A percentile compares a stretch with the other conserved stretches of the same genome.
These are phyloP conservation scores for Pontoporia blainvillei DNA, from an alignment of 2,113 vertebrate genomes.

Conservation along the genomic window DNA sequence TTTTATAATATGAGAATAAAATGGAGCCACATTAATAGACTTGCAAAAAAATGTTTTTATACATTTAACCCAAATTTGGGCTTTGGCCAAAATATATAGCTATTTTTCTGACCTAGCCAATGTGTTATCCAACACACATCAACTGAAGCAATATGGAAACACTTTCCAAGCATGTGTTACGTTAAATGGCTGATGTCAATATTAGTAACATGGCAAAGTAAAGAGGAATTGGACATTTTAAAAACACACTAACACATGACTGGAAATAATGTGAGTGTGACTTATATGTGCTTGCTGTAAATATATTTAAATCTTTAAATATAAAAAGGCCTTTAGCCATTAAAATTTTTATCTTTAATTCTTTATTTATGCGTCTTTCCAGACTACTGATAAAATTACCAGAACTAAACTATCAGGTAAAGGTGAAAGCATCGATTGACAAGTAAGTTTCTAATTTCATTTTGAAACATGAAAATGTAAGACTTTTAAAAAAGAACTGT, in stretches of 20 bases:
- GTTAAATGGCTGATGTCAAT: not conserved
- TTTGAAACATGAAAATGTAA: not conserved
- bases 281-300: not conserved
- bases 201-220: not conserved
- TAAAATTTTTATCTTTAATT: constrained; percentile 27
- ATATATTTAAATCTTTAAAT: not conserved
- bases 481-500: not conserved
- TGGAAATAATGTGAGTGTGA: not conserved
- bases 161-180: not conserved
- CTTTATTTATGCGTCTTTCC: constrained; percentile 60
- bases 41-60: not conserved
- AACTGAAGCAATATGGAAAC: not conserved
- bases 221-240: not conserved
- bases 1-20: not conserved
- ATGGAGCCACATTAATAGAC: not conserved
- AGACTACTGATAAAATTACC: constrained; percentile 96
- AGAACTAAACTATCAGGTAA: constrained; percentile 96
- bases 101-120: not conserved
- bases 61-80: not conserved
- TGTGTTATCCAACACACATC: not conserved
- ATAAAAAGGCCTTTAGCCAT: not conserved
- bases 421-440: constrained; percentile 97
- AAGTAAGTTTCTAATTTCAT: constrained; percentile 86
- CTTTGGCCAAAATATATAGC: not conserved
- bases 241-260: not conserved